Percentiles rank a stretch among this genome's conserved stretches.
These are phyloP conservation scores for Simalia tracyae DNA, from an alignment of 2,797 vertebrate genomes.

Conservation along the genomic window DNA sequence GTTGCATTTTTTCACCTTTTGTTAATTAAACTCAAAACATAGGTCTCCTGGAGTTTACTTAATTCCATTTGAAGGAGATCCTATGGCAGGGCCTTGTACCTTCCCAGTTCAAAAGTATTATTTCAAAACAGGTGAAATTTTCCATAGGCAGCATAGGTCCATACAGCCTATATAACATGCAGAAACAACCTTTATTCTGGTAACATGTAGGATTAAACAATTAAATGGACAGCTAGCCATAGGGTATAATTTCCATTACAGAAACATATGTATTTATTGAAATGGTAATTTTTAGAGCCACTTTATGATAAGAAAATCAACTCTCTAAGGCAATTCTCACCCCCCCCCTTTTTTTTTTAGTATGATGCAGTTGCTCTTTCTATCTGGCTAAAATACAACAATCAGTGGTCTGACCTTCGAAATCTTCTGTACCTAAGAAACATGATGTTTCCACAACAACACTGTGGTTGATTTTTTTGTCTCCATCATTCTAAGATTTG, in stretches of 20 bases:
- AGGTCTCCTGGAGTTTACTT: not conserved
- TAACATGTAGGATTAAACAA: not conserved
- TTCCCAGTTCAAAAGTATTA: not conserved
- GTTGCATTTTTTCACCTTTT: not conserved
- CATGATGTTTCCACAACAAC: not conserved
- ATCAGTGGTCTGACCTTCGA: not conserved
- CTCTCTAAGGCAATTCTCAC: not conserved
- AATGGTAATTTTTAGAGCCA: not conserved
- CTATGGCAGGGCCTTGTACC: not conserved
- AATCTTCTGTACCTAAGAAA: constrained; percentile 1
- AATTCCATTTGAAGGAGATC: not conserved
- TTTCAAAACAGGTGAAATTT: not conserved
- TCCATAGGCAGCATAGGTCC: not conserved
- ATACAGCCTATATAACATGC: not conserved
- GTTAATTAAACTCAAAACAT: not conserved
- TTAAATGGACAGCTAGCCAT: not conserved
- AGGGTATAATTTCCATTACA: not conserved
- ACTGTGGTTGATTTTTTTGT: not conserved
- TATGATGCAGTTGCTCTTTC: not conserved
- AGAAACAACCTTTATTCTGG: not conserved
- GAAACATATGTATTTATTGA: constrained; percentile 9
- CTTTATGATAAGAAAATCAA: constrained; percentile 14
- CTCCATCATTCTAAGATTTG: not conserved
- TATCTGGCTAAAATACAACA: not conserved
- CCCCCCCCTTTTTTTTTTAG: constrained; percentile 18